A percentile compares a stretch with the other conserved stretches of the same genome.
Evolutionary conservation across 1,140 invertebrate genomes (phyloP).

Genomic region (Caenorhabditis tropicalis): DNA sequence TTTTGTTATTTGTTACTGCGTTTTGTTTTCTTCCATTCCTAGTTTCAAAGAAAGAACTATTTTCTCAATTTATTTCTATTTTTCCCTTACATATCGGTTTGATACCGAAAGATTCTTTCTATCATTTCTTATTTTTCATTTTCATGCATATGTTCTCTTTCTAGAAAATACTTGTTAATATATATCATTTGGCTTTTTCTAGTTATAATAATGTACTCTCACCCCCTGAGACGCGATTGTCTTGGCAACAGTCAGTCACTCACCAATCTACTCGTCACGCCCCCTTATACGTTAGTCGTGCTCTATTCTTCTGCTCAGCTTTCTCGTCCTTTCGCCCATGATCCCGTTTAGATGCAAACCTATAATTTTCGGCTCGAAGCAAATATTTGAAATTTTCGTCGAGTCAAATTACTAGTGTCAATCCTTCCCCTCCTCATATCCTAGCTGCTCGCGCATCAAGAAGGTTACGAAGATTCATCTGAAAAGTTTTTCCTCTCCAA

Average conservation of each 20-base stretch:
- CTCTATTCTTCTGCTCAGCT: no score
- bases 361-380: neutral
- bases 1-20: neutral
- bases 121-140: neutral
- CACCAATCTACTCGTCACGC: neutral
- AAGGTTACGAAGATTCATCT: no score
- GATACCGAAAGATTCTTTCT: neutral
- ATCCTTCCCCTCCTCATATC: neutral
- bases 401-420: neutral
- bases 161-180: neutral
- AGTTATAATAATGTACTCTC: neutral
- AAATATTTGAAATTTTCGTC: neutral
- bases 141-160: neutral
- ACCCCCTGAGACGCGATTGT: constrained; percentile 4
- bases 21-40: neutral
- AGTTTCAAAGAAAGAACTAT: neutral
- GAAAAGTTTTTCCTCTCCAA: no score
- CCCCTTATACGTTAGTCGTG: neutral
- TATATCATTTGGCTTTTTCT: neutral
- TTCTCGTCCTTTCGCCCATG: neutral
- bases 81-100: neutral
- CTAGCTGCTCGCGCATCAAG: neutral
- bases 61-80: neutral
- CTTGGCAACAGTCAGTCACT: neutral
- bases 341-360: neutral